These are phyloP conservation scores for Chirona hameri DNA, from an alignment of 2,888 invertebrate genomes.

Conservation along the genomic window DNA sequence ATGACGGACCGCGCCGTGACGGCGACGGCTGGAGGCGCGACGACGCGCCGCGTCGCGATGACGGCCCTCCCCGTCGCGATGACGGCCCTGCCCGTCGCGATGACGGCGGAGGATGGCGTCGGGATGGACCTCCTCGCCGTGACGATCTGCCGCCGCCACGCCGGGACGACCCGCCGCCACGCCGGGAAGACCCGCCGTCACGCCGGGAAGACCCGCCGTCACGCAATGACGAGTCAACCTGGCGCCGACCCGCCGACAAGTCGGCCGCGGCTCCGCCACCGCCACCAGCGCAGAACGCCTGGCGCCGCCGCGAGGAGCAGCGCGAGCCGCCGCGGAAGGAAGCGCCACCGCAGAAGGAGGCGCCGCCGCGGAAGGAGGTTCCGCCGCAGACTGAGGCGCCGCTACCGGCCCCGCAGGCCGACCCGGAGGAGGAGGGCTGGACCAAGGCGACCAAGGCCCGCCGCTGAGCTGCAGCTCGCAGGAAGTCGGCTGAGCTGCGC, in stretches of 20 bases:
- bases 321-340: slow-evolving; percentile 3
- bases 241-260: not conserved
- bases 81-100: slow-evolving; percentile 29
- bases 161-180: not conserved
- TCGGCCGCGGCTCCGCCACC: slow-evolving; percentile 29
- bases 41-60: slow-evolving; percentile 8
- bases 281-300: slow-evolving; percentile 30
- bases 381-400: not conserved
- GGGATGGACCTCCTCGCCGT: slow-evolving; percentile 31
- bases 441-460: slow-evolving; percentile 28
- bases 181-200: not conserved
- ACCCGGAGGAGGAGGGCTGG: slow-evolving; percentile 32
- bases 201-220: not conserved
- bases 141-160: slow-evolving; percentile 1
- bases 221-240: no score
- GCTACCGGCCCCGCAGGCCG: slow-evolving; percentile 1
- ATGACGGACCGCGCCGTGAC: slow-evolving; percentile 34
- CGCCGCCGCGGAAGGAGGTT: not conserved
- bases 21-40: slow-evolving; percentile 30
- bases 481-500: not conserved
- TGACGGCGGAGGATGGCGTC: not conserved
- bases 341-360: slow-evolving; percentile 29
- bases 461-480: not conserved
- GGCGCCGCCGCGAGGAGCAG: slow-evolving; percentile 32
- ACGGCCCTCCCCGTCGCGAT: no score